Percentiles rank a stretch among this genome's conserved stretches.
Conservation (phyloP, 2,888 invertebrate species). For the Tetragonisca angustula region DNA sequence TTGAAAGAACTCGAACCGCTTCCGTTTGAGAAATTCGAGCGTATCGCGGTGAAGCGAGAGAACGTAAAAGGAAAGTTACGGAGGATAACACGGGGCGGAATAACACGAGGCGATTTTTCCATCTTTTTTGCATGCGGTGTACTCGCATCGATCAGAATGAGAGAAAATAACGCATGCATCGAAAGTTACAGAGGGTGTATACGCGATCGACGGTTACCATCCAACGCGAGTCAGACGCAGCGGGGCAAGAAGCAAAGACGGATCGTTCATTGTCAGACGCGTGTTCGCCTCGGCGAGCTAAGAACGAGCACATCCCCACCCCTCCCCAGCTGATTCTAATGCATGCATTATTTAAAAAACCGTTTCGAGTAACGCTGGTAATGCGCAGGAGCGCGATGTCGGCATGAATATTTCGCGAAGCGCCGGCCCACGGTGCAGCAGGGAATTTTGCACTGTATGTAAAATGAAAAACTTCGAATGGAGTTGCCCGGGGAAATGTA, state of each 20-base stretch:
- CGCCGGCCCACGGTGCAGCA: too few relatives aligned
- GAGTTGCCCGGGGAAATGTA: conserved; percentile 2
- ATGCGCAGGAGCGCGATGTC: conserved; percentile 6
- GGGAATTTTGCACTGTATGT: conserved; percentile 9
- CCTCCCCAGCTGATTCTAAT: conserved; percentile 17
- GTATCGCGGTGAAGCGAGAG: not conserved
- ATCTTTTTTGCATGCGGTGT: not conserved
- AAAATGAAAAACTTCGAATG: conserved; percentile 13
- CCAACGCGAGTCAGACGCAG: not conserved
- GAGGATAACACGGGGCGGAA: not conserved
- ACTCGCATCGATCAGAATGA: conserved; percentile 3
- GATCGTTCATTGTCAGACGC: conserved; percentile 32
- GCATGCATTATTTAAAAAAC: conserved; percentile 37
- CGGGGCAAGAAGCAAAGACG: conserved; percentile 14
- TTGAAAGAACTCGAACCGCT: not conserved
- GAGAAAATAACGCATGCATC: conserved; percentile 16
- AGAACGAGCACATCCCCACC: not conserved
- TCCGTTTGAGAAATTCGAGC: not conserved
- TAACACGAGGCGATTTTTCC: not conserved
- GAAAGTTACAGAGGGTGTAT: not conserved
- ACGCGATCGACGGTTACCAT: conserved; percentile 8
- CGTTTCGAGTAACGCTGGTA: conserved; percentile 13
- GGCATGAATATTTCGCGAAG: conserved; percentile 18
- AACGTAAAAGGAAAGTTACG: not conserved
- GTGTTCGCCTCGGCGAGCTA: not conserved